These are phyloP conservation scores for Lamproptera curius DNA, from an alignment of 2,888 invertebrate genomes.

Conservation along the genomic window DNA sequence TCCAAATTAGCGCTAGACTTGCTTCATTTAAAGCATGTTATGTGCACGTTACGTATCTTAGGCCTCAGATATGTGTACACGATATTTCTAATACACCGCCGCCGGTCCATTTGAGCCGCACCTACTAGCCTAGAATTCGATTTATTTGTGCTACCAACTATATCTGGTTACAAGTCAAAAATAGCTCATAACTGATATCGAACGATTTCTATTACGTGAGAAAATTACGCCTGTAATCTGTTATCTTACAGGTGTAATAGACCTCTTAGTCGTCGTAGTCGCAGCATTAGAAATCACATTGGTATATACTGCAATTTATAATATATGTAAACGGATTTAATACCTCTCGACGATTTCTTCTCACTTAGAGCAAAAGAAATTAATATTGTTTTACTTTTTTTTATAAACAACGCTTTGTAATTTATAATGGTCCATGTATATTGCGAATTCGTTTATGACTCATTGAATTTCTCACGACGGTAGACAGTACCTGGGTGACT, in stretches of 20 bases:
- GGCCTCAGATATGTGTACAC: too few relatives aligned
- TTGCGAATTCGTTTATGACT: constrained; percentile 45
- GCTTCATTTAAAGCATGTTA: too few relatives aligned
- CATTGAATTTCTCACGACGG: constrained; percentile 47
- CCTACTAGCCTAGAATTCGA: constrained; percentile 16
- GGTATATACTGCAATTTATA: too few relatives aligned
- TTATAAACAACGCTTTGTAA: constrained; percentile 28
- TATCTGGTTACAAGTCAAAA: too few relatives aligned
- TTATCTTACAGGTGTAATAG: too few relatives aligned
- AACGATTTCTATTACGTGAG: too few relatives aligned
- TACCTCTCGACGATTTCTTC: neutral
- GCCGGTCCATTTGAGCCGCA: constrained; percentile 7
- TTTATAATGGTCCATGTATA: constrained; percentile 11
- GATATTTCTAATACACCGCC: constrained; percentile 1
- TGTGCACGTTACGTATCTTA: too few relatives aligned
- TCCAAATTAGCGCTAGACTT: too few relatives aligned
- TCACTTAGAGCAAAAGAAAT: neutral
- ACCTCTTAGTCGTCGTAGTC: too few relatives aligned
- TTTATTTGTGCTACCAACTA: constrained; percentile 15
- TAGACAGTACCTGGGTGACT: constrained; percentile 52
- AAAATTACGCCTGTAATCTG: too few relatives aligned
- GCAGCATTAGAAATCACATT: too few relatives aligned
- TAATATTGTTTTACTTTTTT: neutral
- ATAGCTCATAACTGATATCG: too few relatives aligned
- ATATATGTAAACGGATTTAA: neutral